Evolutionary conservation across 2,888 invertebrate species (phyloP).

Genomic region (Parelbella ahira): DNA sequence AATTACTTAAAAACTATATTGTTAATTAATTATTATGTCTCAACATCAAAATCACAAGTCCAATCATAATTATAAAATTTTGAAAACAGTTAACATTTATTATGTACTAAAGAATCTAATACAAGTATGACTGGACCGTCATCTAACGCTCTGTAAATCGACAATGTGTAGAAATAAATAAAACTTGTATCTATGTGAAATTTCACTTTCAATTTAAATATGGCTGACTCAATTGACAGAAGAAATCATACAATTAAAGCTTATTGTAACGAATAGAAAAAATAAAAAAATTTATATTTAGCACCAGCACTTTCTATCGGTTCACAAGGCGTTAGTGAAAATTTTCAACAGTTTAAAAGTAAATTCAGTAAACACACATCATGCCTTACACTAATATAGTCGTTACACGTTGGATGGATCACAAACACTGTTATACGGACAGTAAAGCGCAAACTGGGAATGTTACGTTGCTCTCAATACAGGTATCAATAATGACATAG

Average conservation of each 20-base stretch:
- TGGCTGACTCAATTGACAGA: neutral
- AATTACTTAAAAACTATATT: conserved; percentile 60
- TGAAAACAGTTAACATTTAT: conserved; percentile 34
- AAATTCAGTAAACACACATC: conserved; percentile 64
- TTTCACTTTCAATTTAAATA: conserved; percentile 29
- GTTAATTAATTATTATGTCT: conserved; percentile 69
- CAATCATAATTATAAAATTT: conserved; percentile 56
- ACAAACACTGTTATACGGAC: conserved; percentile 72
- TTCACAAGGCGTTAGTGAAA: conserved; percentile 52
- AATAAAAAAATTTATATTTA: conserved; percentile 29
- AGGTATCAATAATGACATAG: conserved; percentile 73
- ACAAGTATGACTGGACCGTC: conserved; percentile 56
- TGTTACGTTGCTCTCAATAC: conserved; percentile 71
- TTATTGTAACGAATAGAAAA: too few relatives aligned
- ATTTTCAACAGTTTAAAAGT: conserved; percentile 34
- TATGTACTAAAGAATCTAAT: too few relatives aligned
- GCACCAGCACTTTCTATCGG: conserved; percentile 35
- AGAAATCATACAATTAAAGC: too few relatives aligned
- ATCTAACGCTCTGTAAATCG: conserved; percentile 48
- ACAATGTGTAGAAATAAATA: conserved; percentile 19
- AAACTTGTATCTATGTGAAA: too few relatives aligned
- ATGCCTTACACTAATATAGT: conserved; percentile 70
- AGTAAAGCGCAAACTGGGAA: conserved; percentile 77
- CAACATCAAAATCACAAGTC: conserved; percentile 50
- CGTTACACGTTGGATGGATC: conserved; percentile 71